Evolutionary conservation across 2,888 invertebrate species (phyloP).

Genomic region (Rhogogaster chlorosoma): DNA sequence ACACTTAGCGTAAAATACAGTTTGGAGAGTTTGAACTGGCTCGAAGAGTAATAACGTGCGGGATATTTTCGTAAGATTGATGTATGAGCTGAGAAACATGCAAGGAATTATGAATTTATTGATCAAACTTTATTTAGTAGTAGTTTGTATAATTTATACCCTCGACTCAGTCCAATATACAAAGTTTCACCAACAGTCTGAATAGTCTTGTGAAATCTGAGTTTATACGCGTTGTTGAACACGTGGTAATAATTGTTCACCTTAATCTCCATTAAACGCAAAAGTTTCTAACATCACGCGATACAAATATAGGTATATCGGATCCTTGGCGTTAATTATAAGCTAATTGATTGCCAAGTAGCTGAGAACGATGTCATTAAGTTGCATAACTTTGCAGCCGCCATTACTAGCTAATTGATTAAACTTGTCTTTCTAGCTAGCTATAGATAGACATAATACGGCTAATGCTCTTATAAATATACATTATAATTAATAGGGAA

Average conservation of each 20-base stretch:
- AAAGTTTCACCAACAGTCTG: neutral
- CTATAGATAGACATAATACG: too few relatives aligned
- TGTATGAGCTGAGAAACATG: neutral
- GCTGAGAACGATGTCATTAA: slow-evolving; percentile 41
- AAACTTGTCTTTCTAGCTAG: slow-evolving; percentile 21
- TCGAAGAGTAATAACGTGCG: neutral
- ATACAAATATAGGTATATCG: slow-evolving; percentile 47
- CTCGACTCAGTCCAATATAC: neutral
- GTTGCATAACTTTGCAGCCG: slow-evolving; percentile 43
- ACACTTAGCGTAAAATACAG: neutral
- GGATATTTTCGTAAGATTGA: neutral
- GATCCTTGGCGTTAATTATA: slow-evolving; percentile 59
- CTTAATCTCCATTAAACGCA: slow-evolving; percentile 26
- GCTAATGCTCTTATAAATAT: neutral
- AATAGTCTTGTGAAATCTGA: slow-evolving; percentile 30
- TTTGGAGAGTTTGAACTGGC: neutral
- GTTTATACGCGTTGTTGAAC: slow-evolving; percentile 1
- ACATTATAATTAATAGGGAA: neutral
- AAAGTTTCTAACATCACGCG: slow-evolving; percentile 53
- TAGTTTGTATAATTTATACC: neutral
- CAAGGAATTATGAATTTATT: neutral
- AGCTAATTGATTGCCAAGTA: slow-evolving; percentile 59
- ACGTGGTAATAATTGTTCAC: slow-evolving; percentile 32
- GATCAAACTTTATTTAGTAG: neutral
- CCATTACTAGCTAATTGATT: slow-evolving; percentile 36